Conservation (phyloP, 2,797 vertebrate genomes). For the Schizopygopsis malacanthus region DNA sequence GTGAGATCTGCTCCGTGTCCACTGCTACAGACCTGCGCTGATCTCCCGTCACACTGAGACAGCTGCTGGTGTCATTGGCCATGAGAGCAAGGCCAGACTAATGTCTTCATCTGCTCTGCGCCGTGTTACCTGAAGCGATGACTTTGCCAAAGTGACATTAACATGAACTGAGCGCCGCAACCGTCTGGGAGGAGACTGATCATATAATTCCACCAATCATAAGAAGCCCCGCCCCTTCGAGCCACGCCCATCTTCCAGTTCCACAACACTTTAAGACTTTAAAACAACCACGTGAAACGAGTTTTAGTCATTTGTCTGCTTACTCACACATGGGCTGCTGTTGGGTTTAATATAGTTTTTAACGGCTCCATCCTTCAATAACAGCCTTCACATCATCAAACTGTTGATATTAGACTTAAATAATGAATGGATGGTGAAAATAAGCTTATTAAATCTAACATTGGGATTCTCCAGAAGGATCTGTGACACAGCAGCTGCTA, state of each 20-base stretch:
- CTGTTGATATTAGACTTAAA: not conserved
- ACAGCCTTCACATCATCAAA: not conserved
- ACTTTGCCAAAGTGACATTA: not conserved
- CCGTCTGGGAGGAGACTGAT: not conserved
- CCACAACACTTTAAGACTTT: not conserved
- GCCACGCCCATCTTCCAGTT: not conserved
- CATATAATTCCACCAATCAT: not conserved
- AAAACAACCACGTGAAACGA: not conserved
- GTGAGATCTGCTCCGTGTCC: conserved; percentile 13
- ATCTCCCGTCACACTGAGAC: conserved; percentile 21
- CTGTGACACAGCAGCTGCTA: not conserved
- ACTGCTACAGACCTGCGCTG: not conserved
- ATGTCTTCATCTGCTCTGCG: not conserved
- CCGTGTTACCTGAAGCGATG: not conserved
- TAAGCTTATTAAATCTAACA: not conserved
- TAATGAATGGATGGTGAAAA: not conserved
- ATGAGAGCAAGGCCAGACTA: conserved; percentile 1
- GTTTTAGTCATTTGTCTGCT: not conserved
- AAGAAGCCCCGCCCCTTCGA: not conserved
- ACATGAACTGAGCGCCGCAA: not conserved
- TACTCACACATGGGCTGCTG: not conserved
- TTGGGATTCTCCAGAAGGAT: not conserved
- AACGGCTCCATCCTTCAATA: not conserved
- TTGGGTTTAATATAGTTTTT: not conserved
- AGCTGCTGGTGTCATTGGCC: conserved; percentile 24